These are phyloP conservation scores for Holocentrus rufus DNA, from an alignment of 2,797 vertebrate genomes.

Conservation along the genomic window DNA sequence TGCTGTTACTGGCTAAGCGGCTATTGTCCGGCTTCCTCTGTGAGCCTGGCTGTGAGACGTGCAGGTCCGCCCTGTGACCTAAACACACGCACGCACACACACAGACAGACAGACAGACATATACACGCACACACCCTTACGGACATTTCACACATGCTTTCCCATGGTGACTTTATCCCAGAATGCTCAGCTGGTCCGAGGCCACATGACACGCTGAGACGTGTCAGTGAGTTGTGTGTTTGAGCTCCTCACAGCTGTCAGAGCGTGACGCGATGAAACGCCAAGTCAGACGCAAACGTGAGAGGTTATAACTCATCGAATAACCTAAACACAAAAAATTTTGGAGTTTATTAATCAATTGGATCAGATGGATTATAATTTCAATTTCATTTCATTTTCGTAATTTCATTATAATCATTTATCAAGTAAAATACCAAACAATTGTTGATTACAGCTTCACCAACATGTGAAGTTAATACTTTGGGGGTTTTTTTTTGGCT, in stretches of 20 bases:
- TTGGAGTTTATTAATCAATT: no score
- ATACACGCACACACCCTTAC: conserved; percentile 38
- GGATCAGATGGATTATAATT: no score
- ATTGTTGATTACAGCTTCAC: no score
- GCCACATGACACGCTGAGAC: conserved; percentile 40
- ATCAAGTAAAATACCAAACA: no score
- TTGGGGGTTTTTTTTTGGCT: no score
- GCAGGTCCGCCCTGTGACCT: conserved; percentile 76
- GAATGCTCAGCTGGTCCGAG: conserved; percentile 59
- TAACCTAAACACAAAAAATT: not conserved
- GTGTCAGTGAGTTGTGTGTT: conserved; percentile 12
- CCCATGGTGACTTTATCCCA: conserved; percentile 68
- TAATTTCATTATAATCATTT: no score
- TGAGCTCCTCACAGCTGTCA: conserved; percentile 23
- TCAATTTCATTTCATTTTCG: no score
- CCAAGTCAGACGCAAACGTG: conserved; percentile 3
- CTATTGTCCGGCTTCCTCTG: conserved; percentile 81
- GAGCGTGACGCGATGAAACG: not conserved
- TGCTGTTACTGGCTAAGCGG: conserved; percentile 69
- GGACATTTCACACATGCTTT: conserved; percentile 76
- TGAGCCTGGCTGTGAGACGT: conserved; percentile 64
- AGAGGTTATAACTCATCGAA: not conserved
- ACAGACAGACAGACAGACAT: conserved; percentile 31
- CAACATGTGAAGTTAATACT: no score
- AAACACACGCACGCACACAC: conserved; percentile 24